Evolutionary conservation across 2,888 invertebrate species (phyloP), one percentile per base, ranked within the genome.

Genomic region (Sarcophaga caerulescens): DNA sequence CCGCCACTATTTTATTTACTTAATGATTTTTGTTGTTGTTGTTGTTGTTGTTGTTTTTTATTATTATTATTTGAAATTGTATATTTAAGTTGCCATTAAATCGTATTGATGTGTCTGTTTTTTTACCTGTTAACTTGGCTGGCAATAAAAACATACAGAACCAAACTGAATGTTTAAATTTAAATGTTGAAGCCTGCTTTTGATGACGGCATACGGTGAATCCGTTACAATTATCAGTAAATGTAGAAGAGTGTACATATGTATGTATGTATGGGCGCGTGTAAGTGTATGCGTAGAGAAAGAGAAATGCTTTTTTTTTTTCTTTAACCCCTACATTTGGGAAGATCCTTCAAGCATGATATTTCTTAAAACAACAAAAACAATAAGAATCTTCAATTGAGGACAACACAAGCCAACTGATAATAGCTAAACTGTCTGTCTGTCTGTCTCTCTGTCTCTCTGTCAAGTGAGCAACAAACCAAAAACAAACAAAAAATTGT

Each of bases 141-240:
- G 2, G 35, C 12, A 6, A 57, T 12, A 44, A 57, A 76, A 82
- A 69, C 17, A 57, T n/a, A 63, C 52, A 62, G 76, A 35, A 21
- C 21, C 4, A 8, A 71, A 21, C 4, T 17, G 17, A 62, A 75
- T 57, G 12, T 52, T 47, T 21, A 70, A 57, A 70, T 79, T 70
- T 59, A 76, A 85, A 65, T 57, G 47, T 47, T 81, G 81, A 78
- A 78, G 88, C 79, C 87, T 90, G 89, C 35, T 35, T 35, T 35
- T 35, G 35, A 35, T 35, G 17, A 52, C 5, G 52, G 89, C 91
- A 91, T 90, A 91, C 89, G 91, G 91, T 88, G 89, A 91, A 90
- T 90, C 91, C 91, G 91, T 91, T 91, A 91, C 91, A 86, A 88
- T 71, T 60, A 70, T 71, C 70, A 74, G 52, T 74, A 65, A 47